Percentiles rank a stretch among this genome's conserved stretches.
Conservation (phyloP, 92 coral and sea anemone species). For the Actinostola sp. region DNA sequence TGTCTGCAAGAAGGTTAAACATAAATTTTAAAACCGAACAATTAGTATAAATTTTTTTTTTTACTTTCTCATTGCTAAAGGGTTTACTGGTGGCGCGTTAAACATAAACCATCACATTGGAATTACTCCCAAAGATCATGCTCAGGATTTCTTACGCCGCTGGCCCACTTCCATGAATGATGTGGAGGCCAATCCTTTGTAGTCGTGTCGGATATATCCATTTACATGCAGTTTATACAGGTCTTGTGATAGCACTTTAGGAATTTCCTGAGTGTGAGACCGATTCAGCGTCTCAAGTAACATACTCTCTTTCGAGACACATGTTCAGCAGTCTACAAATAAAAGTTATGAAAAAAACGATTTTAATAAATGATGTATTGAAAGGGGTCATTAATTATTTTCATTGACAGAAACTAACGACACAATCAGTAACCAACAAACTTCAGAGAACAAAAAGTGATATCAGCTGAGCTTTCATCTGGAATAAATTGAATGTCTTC, state of each 20-base stretch:
- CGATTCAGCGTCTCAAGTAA: slow-evolving; percentile 23
- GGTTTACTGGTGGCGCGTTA: slow-evolving; percentile 23
- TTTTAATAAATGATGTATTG: no score
- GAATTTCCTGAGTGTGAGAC: slow-evolving; percentile 12
- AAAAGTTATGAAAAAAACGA: no score
- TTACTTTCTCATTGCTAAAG: no score
- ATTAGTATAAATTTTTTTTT: no score
- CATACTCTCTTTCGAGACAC: slow-evolving; percentile 25
- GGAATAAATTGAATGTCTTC: no score
- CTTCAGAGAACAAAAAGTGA: no score
- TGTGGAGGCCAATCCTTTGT: slow-evolving; percentile 36
- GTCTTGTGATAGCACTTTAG: slow-evolving; percentile 25
- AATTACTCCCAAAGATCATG: no score
- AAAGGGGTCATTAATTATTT: no score
- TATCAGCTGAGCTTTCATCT: no score
- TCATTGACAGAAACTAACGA: no score
- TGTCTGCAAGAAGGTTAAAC: slow-evolving; percentile 3
- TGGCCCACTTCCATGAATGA: slow-evolving; percentile 53
- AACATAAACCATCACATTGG: slow-evolving; percentile 39
- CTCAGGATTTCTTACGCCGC: slow-evolving; percentile 23
- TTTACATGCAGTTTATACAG: slow-evolving; percentile 24
- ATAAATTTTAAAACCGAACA: background rate
- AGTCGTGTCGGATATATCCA: slow-evolving; percentile 33
- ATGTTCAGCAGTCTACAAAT: slow-evolving; percentile 29
- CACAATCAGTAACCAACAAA: no score